phyloP scores from a whole-genome alignment of 2,888 invertebrate species.

The Argyresthia albistria region DNA sequence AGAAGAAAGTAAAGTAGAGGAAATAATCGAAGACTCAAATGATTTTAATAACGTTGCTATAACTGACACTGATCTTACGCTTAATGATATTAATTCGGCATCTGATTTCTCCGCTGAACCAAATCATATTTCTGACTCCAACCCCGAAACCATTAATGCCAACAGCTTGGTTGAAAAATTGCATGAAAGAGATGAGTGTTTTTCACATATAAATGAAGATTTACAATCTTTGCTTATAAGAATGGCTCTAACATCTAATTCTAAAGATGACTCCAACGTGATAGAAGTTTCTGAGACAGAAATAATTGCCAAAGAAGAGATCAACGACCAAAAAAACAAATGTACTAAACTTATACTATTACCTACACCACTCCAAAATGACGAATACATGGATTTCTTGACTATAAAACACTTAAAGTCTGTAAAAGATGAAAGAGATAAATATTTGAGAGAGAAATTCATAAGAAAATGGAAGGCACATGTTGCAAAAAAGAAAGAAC shows the following conservation, averaged over 20 bases:
- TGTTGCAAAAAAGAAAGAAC: slow-evolving; percentile 29
- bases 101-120: too few species aligned
- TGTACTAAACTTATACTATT: slow-evolving; percentile 1
- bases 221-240: slow-evolving; percentile 45
- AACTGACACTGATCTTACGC: background rate
- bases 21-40: too few species aligned
- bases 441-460: slow-evolving; percentile 35
- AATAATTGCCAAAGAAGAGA: background rate
- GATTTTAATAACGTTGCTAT: too few species aligned
- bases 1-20: too few species aligned
- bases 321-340: background rate
- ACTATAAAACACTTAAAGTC: background rate
- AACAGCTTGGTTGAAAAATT: too few species aligned
- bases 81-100: too few species aligned
- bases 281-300: too few species aligned
- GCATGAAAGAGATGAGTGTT: too few species aligned
- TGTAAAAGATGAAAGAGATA: slow-evolving; percentile 16
- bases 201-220: slow-evolving; percentile 21
- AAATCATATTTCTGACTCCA: too few species aligned
- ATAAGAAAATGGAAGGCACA: slow-evolving; percentile 42
- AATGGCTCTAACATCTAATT: slow-evolving; percentile 41
- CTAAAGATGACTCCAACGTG: slow-evolving; percentile 13
- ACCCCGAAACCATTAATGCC: too few species aligned
- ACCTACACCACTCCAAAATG: slow-evolving; percentile 7
- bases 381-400: slow-evolving; percentile 6